These are phyloP conservation scores for Lycocorax pyrrhopterus DNA, from an alignment of 2,113 vertebrate genomes.

Conservation along the genomic window DNA sequence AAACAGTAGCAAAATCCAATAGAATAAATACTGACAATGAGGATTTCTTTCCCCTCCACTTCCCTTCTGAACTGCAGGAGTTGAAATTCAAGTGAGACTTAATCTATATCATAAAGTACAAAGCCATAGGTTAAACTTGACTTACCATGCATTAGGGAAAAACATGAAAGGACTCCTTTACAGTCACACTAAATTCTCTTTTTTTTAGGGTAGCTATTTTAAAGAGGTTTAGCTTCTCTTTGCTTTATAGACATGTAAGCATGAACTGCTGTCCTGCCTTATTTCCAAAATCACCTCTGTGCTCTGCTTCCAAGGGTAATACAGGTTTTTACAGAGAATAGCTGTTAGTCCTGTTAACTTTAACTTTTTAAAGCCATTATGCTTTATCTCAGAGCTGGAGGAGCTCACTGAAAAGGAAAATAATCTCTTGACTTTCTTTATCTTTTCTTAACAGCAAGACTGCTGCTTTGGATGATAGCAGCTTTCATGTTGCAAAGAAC, in stretches of 20 bases:
- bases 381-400: neutral
- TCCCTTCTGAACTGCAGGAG: neutral
- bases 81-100: neutral
- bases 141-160: neutral
- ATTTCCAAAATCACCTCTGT: neutral
- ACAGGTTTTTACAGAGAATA: neutral
- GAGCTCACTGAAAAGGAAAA: neutral
- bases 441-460: neutral
- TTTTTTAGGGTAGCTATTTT: neutral
- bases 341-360: neutral
- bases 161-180: neutral
- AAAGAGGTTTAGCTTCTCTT: neutral
- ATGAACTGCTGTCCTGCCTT: neutral
- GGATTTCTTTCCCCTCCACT: neutral
- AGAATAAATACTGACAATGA: neutral
- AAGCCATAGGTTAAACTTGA: neutral
- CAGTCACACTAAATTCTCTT: neutral
- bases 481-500: neutral
- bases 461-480: neutral
- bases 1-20: neutral
- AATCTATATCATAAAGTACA: neutral
- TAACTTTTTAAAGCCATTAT: no score
- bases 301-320: neutral
- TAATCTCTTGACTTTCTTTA: neutral
- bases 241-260: neutral